Base-by-base conservation (phyloP, 2,113 vertebrate genomes). In the Dendropsophus ebraccatus region DNA sequence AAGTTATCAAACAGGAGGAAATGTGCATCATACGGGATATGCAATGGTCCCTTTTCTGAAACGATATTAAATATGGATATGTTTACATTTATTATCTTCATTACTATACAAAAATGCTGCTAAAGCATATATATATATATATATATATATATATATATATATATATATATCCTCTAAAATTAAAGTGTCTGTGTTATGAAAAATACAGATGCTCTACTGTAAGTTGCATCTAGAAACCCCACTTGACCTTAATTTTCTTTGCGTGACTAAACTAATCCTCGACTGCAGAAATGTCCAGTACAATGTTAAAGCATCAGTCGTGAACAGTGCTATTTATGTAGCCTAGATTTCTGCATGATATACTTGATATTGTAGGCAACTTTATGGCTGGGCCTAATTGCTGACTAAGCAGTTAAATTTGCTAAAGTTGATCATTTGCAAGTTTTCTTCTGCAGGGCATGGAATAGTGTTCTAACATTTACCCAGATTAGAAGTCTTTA, bases 391-490 rank as follows among this genome's bases (percentile, higher is more conserved):
- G 58, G 50, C 16, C 37, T 83, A 47, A 70, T 70, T 85, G 84
- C 84, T 79, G 75, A 79, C 62, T 85, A 77, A 84, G 41, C 56
- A 65, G 58, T 19, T 41, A 67, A 79, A 85, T 78, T 65, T 79
- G 75, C 84, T 85, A 70, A 79, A 65, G 28, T 54, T 85, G 45
- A 50, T 69, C 60, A 78, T 85, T 78, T n/a, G 35, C 50, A 74
- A 72, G 74, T n/a, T n/a, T n/a, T n/a, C 69, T 79, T 54, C 84
- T 79, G 56, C 62, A 70, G 74, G 84, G 75, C 47, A 85, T 54
- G 47, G 21, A 30, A 79, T 56, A 58, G 23, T 67, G 78, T 78
- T 50, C 32, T 79, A 69, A 70, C 75, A 79, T 67, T 79, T 70
- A 35, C 60, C 49, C 76, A 78, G 78, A 41, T 85, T 69, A 85